A percentile compares a stretch with the other conserved stretches of the same genome.
phyloP scores from a whole-genome alignment of 2,888 invertebrate species.

The Drosophila demipolita region DNA sequence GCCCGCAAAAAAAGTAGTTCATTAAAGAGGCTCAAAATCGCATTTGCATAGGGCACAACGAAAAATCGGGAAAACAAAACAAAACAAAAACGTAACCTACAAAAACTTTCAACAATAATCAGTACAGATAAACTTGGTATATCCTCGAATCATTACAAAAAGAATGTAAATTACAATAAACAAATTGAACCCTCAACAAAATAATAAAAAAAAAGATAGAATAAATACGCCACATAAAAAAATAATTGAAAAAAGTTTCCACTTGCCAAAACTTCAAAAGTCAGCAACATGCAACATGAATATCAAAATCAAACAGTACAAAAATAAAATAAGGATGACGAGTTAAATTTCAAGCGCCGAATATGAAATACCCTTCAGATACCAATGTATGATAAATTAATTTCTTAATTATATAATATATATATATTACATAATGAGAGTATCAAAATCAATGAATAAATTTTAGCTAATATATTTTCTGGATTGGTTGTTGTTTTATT shows the following conservation, averaged over 20 bases:
- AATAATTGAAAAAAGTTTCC: slow-evolving; percentile 58
- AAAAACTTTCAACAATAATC: slow-evolving; percentile 40
- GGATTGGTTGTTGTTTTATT: background rate
- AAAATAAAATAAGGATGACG: slow-evolving; percentile 36
- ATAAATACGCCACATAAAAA: slow-evolving; percentile 25
- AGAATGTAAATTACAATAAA: slow-evolving; percentile 77
- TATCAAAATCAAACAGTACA: slow-evolving; percentile 66
- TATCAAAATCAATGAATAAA: background rate
- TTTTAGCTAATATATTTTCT: background rate
- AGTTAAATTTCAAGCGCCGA: background rate
- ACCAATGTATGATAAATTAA: background rate
- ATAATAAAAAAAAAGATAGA: slow-evolving; percentile 10
- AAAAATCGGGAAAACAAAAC: slow-evolving; percentile 10
- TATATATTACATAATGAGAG: no score
- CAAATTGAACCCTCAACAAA: slow-evolving; percentile 39
- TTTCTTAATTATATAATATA: background rate
- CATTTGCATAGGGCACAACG: slow-evolving; percentile 63
- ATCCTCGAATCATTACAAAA: slow-evolving; percentile 44
- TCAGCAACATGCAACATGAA: slow-evolving; percentile 80
- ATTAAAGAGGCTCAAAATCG: slow-evolving; percentile 61
- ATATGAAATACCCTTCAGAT: slow-evolving; percentile 9
- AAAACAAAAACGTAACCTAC: slow-evolving; percentile 15
- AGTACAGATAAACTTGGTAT: slow-evolving; percentile 35
- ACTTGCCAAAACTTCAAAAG: slow-evolving; percentile 75
- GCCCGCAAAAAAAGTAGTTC: slow-evolving; percentile 68